These are phyloP conservation scores for Scartelaos histophorus DNA, from an alignment of 2,113 vertebrate species.

Conservation along the genomic window DNA sequence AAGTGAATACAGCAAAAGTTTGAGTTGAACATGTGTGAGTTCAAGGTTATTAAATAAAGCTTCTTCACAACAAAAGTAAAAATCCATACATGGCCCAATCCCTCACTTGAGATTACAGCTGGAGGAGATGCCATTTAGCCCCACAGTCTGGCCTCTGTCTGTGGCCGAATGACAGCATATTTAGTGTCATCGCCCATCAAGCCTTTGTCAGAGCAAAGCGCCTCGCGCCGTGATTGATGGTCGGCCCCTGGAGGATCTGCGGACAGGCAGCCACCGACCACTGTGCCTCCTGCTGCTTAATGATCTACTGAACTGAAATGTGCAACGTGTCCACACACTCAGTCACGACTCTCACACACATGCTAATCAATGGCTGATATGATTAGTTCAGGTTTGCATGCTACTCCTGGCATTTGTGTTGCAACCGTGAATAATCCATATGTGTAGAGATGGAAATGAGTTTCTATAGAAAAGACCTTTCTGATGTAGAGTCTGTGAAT, in stretches of 20 bases:
- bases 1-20: neutral
- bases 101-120: slow-evolving; percentile 5
- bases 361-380: slow-evolving; percentile 21
- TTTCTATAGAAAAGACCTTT: slow-evolving; percentile 11
- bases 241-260: slow-evolving; percentile 49
- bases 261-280: slow-evolving; percentile 41
- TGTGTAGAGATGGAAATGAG: slow-evolving; percentile 14
- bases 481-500: neutral
- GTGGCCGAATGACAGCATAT: slow-evolving; percentile 59
- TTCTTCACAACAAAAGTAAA: slow-evolving; percentile 11
- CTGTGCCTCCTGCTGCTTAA: slow-evolving; percentile 52
- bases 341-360: neutral
- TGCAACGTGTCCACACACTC: slow-evolving; percentile 9
- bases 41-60: neutral
- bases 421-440: slow-evolving; percentile 8
- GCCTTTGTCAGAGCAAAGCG: slow-evolving; percentile 51
- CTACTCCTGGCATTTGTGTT: slow-evolving; percentile 19
- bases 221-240: slow-evolving; percentile 64
- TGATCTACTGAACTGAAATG: slow-evolving; percentile 42
- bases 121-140: slow-evolving; percentile 29
- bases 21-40: neutral
- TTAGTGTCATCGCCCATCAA: slow-evolving; percentile 68
- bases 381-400: slow-evolving; percentile 2
- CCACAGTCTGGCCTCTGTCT: slow-evolving; percentile 48
- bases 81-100: slow-evolving; percentile 8